These are phyloP conservation scores for Acronicta alni DNA, from an alignment of 2,888 invertebrate species.

Conservation along the genomic window DNA sequence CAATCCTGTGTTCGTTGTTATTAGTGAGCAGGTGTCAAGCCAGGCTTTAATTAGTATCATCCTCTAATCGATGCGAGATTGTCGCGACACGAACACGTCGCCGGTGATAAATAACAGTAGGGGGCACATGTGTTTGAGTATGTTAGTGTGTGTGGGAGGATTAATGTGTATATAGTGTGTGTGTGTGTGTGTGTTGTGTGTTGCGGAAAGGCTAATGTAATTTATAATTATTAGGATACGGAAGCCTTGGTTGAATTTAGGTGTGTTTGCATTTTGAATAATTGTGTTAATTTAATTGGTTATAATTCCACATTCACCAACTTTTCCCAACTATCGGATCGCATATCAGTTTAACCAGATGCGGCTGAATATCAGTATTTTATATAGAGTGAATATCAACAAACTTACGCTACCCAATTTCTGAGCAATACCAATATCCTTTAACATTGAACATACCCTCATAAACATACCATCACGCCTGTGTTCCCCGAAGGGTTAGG, in stretches of 20 bases:
- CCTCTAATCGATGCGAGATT: slow-evolving; percentile 61
- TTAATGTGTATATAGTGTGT: neutral
- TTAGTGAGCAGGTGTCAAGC: slow-evolving; percentile 59
- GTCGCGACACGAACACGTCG: slow-evolving; percentile 46
- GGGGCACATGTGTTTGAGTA: slow-evolving; percentile 21
- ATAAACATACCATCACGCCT: no score
- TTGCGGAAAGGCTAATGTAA: slow-evolving; percentile 5
- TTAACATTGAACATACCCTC: no score
- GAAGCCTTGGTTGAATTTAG: neutral
- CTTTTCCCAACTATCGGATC: no score
- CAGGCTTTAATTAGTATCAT: slow-evolving; percentile 63
- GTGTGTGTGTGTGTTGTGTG: neutral
- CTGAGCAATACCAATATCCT: no score
- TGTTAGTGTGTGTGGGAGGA: no score
- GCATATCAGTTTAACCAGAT: no score
- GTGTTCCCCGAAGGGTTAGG: no score
- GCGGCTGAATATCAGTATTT: no score
- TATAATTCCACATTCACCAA: slow-evolving; percentile 8
- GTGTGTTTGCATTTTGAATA: no score
- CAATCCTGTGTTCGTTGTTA: slow-evolving; percentile 32
- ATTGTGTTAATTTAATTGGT: no score
- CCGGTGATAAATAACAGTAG: slow-evolving; percentile 57
- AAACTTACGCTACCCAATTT: no score
- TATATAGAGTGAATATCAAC: no score
- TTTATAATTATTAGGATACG: neutral